phyloP scores from a whole-genome alignment of 1,140 invertebrate genomes.

The Apis laboriosa region DNA sequence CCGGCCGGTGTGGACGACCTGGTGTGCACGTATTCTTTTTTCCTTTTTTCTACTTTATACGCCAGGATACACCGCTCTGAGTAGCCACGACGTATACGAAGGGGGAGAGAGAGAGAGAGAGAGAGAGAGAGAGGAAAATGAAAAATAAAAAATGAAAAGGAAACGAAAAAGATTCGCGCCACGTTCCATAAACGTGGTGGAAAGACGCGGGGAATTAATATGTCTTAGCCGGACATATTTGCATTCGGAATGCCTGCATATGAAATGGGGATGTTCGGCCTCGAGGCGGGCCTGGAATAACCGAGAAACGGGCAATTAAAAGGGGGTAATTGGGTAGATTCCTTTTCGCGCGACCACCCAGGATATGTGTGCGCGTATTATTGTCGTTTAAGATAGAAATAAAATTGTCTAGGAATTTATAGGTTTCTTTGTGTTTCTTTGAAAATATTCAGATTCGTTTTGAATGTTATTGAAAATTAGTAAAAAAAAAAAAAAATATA shows the following conservation, averaged over 20 bases:
- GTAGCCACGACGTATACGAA: not conserved
- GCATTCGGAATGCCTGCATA: constrained; percentile 24
- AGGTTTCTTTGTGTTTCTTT: too few relatives aligned
- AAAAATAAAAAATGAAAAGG: not conserved
- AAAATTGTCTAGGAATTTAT: too few relatives aligned
- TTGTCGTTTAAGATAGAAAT: too few relatives aligned
- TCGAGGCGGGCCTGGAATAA: not conserved
- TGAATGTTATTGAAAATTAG: not conserved
- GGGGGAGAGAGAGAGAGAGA: not conserved
- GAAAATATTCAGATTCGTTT: too few relatives aligned
- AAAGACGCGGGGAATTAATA: constrained; percentile 52
- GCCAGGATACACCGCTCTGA: not conserved
- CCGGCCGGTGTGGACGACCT: constrained; percentile 20
- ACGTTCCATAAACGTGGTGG: constrained; percentile 9
- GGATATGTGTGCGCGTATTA: not conserved
- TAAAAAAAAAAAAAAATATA: too few relatives aligned
- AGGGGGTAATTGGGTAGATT: constrained; percentile 44
- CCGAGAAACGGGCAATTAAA: constrained; percentile 34
- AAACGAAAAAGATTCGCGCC: constrained; percentile 9
- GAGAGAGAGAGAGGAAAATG: not conserved
- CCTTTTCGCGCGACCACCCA: constrained; percentile 1
- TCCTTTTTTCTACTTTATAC: not conserved
- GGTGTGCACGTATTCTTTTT: constrained; percentile 18
- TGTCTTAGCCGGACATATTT: constrained; percentile 24
- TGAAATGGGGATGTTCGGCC: constrained; percentile 15